Percentiles rank a stretch among this genome's conserved stretches.
Conservation (phyloP, 2,797 vertebrate species). For the Lutjanus argentimaculatus region DNA sequence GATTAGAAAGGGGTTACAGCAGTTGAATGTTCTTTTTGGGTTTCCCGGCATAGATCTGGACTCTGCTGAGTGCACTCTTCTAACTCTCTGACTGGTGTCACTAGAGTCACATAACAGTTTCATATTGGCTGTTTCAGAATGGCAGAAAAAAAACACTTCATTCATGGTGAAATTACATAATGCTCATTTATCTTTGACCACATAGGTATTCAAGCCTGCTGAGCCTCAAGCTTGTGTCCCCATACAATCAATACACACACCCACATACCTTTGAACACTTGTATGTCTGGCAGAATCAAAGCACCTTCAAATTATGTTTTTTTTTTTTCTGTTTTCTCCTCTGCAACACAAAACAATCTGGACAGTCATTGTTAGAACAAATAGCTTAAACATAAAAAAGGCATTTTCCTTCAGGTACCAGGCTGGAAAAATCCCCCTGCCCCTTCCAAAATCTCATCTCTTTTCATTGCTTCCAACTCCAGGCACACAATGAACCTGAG, state of each 20-base stretch:
- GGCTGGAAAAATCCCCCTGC: slow-evolving; percentile 4
- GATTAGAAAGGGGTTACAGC: too few relatives aligned
- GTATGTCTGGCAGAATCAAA: slow-evolving; percentile 8
- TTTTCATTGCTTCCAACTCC: slow-evolving; percentile 38
- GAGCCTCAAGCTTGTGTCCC: background rate
- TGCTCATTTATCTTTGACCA: background rate
- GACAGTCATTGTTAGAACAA: slow-evolving; percentile 2
- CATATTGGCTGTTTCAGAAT: background rate
- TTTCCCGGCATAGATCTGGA: too few relatives aligned
- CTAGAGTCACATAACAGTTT: background rate
- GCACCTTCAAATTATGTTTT: background rate
- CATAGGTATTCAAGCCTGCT: background rate
- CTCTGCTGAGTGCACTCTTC: too few relatives aligned
- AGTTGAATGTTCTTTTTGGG: too few relatives aligned
- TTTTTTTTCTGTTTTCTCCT: background rate
- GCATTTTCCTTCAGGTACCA: slow-evolving; percentile 3
- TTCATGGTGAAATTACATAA: slow-evolving; percentile 9
- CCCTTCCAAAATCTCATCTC: slow-evolving; percentile 40
- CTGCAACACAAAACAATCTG: slow-evolving; percentile 5
- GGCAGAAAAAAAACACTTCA: background rate
- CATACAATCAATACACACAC: background rate
- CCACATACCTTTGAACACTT: background rate
- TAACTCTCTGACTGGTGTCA: background rate
- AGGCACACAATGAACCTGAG: slow-evolving; percentile 37
- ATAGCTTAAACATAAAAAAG: slow-evolving; percentile 15